Conservation (phyloP, 2,797 vertebrate species). For the Chiloscyllium punctatum region DNA sequence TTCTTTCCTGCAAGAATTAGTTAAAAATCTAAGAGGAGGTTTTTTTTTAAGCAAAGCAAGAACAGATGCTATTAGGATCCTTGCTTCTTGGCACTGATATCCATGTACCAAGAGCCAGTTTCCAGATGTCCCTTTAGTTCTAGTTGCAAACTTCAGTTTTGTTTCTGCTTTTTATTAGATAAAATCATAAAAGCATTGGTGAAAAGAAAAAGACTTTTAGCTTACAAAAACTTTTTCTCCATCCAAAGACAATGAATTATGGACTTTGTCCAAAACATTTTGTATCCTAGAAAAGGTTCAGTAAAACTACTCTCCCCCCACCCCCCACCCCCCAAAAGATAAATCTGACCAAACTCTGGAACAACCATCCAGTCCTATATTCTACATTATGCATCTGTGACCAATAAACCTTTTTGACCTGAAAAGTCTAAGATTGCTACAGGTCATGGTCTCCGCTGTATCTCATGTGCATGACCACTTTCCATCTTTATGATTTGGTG, state of each 20-base stretch:
- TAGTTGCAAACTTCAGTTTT: not conserved
- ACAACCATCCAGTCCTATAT: not conserved
- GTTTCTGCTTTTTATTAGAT: not conserved
- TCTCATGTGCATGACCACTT: not conserved
- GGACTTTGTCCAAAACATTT: not conserved
- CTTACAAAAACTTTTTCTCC: not conserved
- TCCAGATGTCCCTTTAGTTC: not conserved
- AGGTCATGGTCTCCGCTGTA: not conserved
- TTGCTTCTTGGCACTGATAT: not conserved
- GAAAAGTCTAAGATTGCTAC: not conserved
- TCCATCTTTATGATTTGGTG: not conserved
- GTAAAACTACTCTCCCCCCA: not conserved
- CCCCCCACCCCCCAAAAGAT: not conserved
- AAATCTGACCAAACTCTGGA: not conserved
- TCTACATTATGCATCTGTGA: not conserved
- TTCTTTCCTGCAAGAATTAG: not conserved
- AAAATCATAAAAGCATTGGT: not conserved
- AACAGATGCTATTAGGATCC: not conserved
- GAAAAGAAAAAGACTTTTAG: not conserved
- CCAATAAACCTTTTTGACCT: not conserved
- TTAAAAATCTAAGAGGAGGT: not conserved
- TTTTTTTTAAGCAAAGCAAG: not conserved
- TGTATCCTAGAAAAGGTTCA: not conserved
- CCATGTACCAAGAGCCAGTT: not conserved
- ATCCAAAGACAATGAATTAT: not conserved